Conservation (phyloP, 2,113 vertebrate species). For the Neofelis nebulosa region DNA sequence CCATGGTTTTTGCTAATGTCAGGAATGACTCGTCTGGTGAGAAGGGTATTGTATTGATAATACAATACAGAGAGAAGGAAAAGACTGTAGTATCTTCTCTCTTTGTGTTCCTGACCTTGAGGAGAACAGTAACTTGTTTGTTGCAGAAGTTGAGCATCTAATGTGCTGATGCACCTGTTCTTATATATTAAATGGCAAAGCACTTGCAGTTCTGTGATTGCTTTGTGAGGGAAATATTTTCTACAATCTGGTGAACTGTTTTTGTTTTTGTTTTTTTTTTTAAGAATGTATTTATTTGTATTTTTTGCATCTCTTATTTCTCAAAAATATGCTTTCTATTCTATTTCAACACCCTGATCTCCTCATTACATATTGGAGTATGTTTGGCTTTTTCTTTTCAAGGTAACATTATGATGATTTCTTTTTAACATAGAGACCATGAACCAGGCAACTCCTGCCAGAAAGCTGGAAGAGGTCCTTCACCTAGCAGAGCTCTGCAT, state of each 20-base stretch:
- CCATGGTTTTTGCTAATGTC: slow-evolving; percentile 64
- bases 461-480: slow-evolving; percentile 93
- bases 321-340: slow-evolving; percentile 50
- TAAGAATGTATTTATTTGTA: slow-evolving; percentile 60
- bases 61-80: slow-evolving; percentile 57
- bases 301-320: slow-evolving; percentile 43
- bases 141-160: slow-evolving; percentile 82
- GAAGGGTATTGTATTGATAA: slow-evolving; percentile 60
- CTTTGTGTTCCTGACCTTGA: slow-evolving; percentile 82
- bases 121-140: slow-evolving; percentile 78
- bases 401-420: slow-evolving; percentile 65
- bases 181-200: slow-evolving; percentile 67
- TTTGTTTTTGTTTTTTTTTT: slow-evolving; percentile 4
- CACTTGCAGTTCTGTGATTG: slow-evolving; percentile 61
- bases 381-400: slow-evolving; percentile 59
- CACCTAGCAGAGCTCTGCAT: slow-evolving; percentile 95
- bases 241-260: slow-evolving; percentile 61
- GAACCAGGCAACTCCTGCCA: slow-evolving; percentile 89
- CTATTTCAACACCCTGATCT: neutral
- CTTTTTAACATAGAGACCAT: slow-evolving; percentile 83
- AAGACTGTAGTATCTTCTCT: slow-evolving; percentile 63
- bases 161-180: slow-evolving; percentile 73
- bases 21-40: slow-evolving; percentile 72
- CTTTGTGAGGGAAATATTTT: slow-evolving; percentile 76
- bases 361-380: slow-evolving; percentile 18